Base-by-base conservation (phyloP, 2,113 vertebrate species). In the Mus spicilegus region DNA sequence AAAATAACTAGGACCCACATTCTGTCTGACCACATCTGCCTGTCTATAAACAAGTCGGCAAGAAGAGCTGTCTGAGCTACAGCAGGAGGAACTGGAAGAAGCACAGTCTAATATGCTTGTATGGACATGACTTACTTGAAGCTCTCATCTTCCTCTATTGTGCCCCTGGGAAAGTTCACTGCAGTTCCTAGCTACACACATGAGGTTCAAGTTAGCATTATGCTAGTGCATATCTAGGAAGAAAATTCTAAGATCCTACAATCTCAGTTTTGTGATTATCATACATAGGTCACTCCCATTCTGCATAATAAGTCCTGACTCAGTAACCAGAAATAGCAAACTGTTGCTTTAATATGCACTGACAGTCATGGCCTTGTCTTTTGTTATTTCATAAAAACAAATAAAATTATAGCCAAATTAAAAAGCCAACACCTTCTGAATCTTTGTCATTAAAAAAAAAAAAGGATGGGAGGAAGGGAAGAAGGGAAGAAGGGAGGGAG, bases 171-270 rank as follows among this genome's bases (percentile, higher is more conserved):
- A 8, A 95, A 65, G 63, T 39, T 87, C 88, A 84, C 24, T 89
- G 70, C 30, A 72, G n/a, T 36, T 89, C 86, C 89, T 93, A 91
- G 22, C 56, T 70, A 82, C 6, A n/a, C 30, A 87, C 58, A 33
- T 77, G 14, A 69, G 63, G 87, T 94, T 8, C 39, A 81, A 86
- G 58, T 72, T 63, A 20, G 9, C 49, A 85, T 80, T 16, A 88
- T 30, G 75, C 75, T 33, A 91, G 30, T 61, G 77, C 56, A 42
- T 46, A 81, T 51, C 67, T 28, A 56, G 19, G 73, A 89, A 94
- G 78, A 94, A 93, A 95, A 94, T 75, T 46, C 46, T 78, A 94
- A 93, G 77, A 84, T 17, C 58, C 42, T 63, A 87, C 36, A 65
- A 58, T 22, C 20, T 89, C 30, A 28, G 39, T 73, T 36, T 4